These are phyloP conservation scores for Nycticryphes semicollaris DNA, from an alignment of 2,113 vertebrate genomes.

Conservation along the genomic window DNA sequence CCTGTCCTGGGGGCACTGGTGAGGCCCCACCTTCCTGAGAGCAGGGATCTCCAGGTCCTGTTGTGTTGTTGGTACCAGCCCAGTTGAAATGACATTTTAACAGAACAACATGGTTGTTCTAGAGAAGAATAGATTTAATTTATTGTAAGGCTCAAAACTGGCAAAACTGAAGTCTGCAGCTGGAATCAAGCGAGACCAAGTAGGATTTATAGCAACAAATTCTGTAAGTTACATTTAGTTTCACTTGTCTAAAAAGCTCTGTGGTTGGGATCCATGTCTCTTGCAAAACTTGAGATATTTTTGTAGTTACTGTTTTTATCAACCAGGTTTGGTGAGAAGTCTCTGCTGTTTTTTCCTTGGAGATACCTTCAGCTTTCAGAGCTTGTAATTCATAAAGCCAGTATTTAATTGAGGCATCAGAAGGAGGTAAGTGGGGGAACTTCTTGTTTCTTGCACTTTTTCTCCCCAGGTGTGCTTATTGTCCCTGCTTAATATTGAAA, in stretches of 20 bases:
- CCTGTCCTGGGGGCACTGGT: too few relatives aligned
- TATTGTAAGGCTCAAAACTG: neutral
- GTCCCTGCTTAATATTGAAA: neutral
- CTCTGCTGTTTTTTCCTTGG: neutral
- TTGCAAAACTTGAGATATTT: neutral
- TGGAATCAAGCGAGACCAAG: neutral
- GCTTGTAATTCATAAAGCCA: neutral
- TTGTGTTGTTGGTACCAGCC: neutral
- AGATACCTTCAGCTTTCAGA: neutral
- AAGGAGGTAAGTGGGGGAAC: neutral
- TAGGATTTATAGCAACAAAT: neutral
- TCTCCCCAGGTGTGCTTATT: neutral
- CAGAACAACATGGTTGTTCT: neutral
- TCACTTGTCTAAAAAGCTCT: neutral
- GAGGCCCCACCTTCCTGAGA: neutral
- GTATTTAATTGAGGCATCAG: neutral
- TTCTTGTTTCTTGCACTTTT: neutral
- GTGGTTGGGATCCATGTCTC: neutral
- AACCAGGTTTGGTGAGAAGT: neutral
- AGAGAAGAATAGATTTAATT: neutral
- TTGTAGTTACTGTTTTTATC: neutral
- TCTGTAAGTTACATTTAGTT: neutral
- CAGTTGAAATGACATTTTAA: neutral
- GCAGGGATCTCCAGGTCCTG: neutral
- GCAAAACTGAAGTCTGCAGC: neutral